Conservation (phyloP, 1,140 invertebrate genomes). For the Lasioglossum baleicum region DNA sequence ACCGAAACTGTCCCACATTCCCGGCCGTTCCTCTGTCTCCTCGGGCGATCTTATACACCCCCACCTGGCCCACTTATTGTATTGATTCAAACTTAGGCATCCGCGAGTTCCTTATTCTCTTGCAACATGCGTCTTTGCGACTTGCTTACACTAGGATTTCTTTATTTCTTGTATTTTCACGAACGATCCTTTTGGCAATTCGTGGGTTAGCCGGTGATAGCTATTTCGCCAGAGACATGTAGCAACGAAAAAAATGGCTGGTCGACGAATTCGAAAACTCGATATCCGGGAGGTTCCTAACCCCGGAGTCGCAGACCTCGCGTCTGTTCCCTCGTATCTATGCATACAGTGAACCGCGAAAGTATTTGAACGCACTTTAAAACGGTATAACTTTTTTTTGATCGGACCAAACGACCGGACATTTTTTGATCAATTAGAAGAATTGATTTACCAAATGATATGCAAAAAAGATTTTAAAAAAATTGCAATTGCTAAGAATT, state of each 20-base stretch:
- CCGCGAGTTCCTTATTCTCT: conserved; percentile 57
- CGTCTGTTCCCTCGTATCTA: not conserved
- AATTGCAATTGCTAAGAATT: no score
- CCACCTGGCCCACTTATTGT: conserved; percentile 77
- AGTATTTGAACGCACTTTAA: no score
- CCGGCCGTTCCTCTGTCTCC: conserved; percentile 65
- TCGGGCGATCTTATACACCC: conserved; percentile 69
- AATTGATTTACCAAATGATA: no score
- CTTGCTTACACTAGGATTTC: conserved; percentile 23
- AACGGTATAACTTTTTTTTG: no score
- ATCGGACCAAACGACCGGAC: no score
- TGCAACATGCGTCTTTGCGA: conserved; percentile 19
- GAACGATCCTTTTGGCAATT: conserved; percentile 29
- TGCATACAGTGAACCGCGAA: no score
- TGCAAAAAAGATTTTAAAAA: no score
- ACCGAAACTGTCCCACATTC: conserved; percentile 56
- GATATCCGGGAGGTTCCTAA: not conserved
- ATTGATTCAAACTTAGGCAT: conserved; percentile 76
- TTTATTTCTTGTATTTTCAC: not conserved
- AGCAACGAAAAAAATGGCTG: conserved; percentile 8
- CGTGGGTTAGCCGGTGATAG: not conserved
- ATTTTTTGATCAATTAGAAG: no score
- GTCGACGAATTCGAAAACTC: not conserved
- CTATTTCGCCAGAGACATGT: conserved; percentile 1
- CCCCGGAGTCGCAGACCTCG: not conserved